Evolutionary conservation across 2,888 invertebrate species (phyloP), one percentile per base, ranked within the genome.

Genomic region (Scaptomyza parva): DNA sequence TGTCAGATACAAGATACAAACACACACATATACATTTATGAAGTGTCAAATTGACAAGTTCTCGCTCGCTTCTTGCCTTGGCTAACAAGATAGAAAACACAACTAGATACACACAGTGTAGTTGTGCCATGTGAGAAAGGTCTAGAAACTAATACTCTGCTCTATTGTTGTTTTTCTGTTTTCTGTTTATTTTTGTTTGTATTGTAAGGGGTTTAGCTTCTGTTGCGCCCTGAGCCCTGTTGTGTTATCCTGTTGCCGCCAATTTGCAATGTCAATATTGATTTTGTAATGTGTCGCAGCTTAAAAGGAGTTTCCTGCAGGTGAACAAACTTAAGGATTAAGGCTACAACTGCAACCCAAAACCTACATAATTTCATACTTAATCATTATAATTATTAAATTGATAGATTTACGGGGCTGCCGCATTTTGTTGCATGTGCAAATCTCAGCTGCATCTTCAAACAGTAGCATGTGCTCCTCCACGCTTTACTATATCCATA

Each of bases 11-110:
- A 76, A 62, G 59, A 69, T 61, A 67, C 63, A 64, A 35, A 58
- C 35, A 26, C 39, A 35, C 35, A 35, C 35, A 45, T 47, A 69
- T 73, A 77, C 81, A 83, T 84, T 88, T 88, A 85, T 88, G 84
- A 85, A 88, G 85, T 85, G 85, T 85, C 85, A 88, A 88, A 78
- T 71, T 85, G 85, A 85, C 85, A 88, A 85, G 85, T 80, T 80
- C 79, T 39, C 17, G 39, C 57, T 41, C 51, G 37, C 48, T 60
- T 48, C 18, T 30, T 47, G n/a, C 40, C 39, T 59, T 61, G 40
- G 57, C 81, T 82, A 82, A 86, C 82, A 82, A 85, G 86, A 68
- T 78, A 54, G 50, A 43, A 41, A 57, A 66, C 59, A 63, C 57
- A 63, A 39, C 33, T 33, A 53, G 41, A 44, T 47, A 65, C 71